These are phyloP conservation scores for Petrocephalus schoutedeni DNA, from an alignment of 2,797 vertebrate species.

Conservation along the genomic window DNA sequence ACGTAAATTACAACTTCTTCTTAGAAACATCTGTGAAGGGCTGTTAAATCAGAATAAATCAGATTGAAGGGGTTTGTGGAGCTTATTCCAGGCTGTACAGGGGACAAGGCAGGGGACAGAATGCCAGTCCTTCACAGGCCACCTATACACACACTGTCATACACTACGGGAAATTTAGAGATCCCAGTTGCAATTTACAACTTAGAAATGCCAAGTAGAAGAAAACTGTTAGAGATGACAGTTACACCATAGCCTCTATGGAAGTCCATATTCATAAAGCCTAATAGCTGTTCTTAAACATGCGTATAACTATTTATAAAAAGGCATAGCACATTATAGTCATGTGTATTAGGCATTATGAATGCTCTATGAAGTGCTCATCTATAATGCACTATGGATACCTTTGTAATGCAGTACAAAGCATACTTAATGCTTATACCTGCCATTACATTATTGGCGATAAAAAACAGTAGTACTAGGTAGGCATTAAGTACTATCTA, in stretches of 20 bases:
- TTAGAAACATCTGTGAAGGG: conserved; percentile 11
- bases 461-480: neutral
- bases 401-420: too few species aligned
- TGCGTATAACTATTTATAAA: too few species aligned
- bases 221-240: neutral
- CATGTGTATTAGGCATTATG: too few species aligned
- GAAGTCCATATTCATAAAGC: too few species aligned
- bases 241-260: neutral
- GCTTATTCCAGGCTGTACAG: neutral
- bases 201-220: neutral
- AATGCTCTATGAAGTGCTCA: too few species aligned
- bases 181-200: neutral
- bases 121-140: neutral
- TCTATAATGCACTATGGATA: too few species aligned
- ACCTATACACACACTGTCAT: neutral
- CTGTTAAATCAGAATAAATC: neutral
- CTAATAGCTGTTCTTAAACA: too few species aligned
- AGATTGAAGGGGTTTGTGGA: neutral
- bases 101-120: neutral
- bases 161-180: neutral
- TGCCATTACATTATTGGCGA: neutral
- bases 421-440: too few species aligned
- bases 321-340: too few species aligned
- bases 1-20: conserved; percentile 2
- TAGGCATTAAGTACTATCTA: neutral